A percentile compares a stretch with the other conserved stretches of the same genome.
Evolutionary conservation across 2,113 vertebrate species (phyloP).

Genomic region (Laticauda laticaudata): DNA sequence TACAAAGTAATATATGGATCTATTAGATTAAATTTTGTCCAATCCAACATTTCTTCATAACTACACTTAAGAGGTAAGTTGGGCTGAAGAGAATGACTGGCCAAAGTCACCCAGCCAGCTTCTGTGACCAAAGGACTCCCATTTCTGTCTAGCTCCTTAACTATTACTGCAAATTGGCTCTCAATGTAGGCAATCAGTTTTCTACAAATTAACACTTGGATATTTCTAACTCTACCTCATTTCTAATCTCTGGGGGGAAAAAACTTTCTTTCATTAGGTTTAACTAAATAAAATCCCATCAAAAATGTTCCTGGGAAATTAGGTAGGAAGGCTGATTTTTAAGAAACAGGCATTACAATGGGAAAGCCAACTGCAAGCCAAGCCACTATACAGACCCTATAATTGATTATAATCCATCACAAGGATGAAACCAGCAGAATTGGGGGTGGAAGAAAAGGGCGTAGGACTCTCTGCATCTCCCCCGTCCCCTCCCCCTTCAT

Average conservation of each 20-base stretch:
- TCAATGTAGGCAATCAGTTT: neutral
- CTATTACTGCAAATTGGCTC: neutral
- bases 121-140: neutral
- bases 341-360: accelerated
- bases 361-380: conserved; percentile 9
- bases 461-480: conserved; percentile 55
- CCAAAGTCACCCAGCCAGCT: neutral
- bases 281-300: neutral
- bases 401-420: conserved; percentile 54
- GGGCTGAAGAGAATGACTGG: neutral
- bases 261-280: neutral
- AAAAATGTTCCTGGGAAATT: neutral
- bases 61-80: neutral
- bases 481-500: conserved; percentile 29
- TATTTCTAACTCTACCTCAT: neutral
- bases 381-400: neutral
- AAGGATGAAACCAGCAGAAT: neutral
- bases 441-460: neutral
- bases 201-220: neutral
- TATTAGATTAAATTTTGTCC: neutral
- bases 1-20: neutral
- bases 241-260: neutral
- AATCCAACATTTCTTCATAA: neutral
- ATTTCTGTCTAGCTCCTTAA: neutral
- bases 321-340: accelerated